A percentile compares a stretch with the other conserved stretches of the same genome.
Conservation (phyloP, 2,797 vertebrate species). For the Mus caroli region DNA sequence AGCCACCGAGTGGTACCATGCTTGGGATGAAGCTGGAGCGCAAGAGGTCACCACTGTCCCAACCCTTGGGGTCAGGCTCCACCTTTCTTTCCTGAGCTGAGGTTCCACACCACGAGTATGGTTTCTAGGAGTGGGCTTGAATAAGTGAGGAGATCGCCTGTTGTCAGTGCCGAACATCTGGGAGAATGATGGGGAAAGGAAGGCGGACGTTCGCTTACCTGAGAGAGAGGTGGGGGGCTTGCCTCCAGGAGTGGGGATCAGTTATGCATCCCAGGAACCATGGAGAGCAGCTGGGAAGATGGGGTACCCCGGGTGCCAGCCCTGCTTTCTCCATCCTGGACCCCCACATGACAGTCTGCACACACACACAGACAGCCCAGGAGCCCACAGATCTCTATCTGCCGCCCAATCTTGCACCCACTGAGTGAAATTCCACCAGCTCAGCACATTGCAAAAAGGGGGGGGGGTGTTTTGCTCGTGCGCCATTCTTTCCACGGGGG, state of each 20-base stretch:
- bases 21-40: not conserved
- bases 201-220: slow-evolving; percentile 61
- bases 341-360: slow-evolving; percentile 59
- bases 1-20: not conserved
- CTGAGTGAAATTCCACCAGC: slow-evolving; percentile 80
- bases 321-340: slow-evolving; percentile 63
- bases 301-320: not conserved
- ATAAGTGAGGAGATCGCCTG: not conserved
- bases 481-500: slow-evolving; percentile 75
- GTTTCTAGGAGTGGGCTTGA: not conserved
- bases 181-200: not conserved
- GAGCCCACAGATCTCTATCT: slow-evolving; percentile 76
- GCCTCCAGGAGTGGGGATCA: slow-evolving; percentile 40
- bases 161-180: not conserved
- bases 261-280: not conserved
- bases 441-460: slow-evolving; percentile 84
- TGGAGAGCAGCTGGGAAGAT: not conserved
- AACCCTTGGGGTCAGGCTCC: not conserved
- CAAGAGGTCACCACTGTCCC: not conserved
- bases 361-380: slow-evolving; percentile 1
- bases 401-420: slow-evolving; percentile 71
- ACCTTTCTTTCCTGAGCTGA: not conserved
- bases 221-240: not conserved
- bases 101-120: not conserved
- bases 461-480: slow-evolving; percentile 73